Evolutionary conservation across 2,888 invertebrate species (phyloP).

Genomic region (Poecilobothrus nobilitatus): DNA sequence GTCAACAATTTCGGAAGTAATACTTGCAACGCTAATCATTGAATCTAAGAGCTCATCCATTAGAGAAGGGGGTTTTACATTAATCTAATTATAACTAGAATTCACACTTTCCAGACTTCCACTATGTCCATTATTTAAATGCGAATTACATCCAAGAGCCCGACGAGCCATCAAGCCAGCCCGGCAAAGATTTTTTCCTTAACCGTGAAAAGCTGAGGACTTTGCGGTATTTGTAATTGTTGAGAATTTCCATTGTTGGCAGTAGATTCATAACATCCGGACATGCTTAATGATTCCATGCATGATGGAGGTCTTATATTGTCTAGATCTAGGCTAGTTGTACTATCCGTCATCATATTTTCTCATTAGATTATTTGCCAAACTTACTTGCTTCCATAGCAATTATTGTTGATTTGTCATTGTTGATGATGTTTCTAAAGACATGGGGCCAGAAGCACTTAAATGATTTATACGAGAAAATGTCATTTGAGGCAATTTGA

Average conservation of each 20-base stretch:
- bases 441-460: conserved; percentile 35
- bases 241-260: not conserved
- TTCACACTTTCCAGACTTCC: conserved; percentile 57
- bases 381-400: conserved; percentile 66
- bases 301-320: conserved; percentile 68
- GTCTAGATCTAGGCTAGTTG: conserved; percentile 62
- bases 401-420: conserved; percentile 64
- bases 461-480: conserved; percentile 23
- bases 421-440: conserved; percentile 49
- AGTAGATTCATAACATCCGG: conserved; percentile 48
- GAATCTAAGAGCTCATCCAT: conserved; percentile 71
- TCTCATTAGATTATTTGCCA: conserved; percentile 50
- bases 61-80: conserved; percentile 73
- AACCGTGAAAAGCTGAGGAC: conserved; percentile 39
- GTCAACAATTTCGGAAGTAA: conserved; percentile 69
- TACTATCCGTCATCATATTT: conserved; percentile 50
- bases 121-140: conserved; percentile 38
- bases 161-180: conserved; percentile 62
- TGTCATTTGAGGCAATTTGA: conserved; percentile 29
- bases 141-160: conserved; percentile 52
- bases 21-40: conserved; percentile 75
- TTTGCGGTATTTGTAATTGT: conserved; percentile 22
- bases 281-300: conserved; percentile 57
- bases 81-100: conserved; percentile 60
- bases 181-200: conserved; percentile 63